Evolutionary conservation across 2,797 vertebrate genomes (phyloP), one percentile per base, ranked within the genome.

Genomic region (Hybognathus amarus): DNA sequence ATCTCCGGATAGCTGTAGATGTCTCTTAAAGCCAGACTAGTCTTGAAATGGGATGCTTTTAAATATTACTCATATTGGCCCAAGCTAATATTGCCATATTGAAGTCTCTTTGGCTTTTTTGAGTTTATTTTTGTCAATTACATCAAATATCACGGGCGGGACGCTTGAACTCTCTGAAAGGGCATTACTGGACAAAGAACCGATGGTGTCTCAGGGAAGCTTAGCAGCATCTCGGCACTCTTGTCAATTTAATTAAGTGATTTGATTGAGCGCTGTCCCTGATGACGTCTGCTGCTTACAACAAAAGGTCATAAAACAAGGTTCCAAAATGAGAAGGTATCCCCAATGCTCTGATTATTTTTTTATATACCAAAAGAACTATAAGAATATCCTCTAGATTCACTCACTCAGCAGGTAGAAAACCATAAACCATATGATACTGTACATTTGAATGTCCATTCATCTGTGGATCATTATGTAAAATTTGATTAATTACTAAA

Each of bases 11-110:
- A 63, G 84, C 87, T 47, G 67, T 87, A 80, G 85, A 84, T 87
- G 85, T 90, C 80, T 79, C 84, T 80, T 12, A 83, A 85, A 87
- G 89, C 90, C 83, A 61, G 20, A 79, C 33, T 63, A 36, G 79
- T 81, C 88, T 38, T 80, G 69, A 85, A 77, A 85, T 88, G 79
- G 89, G 89, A 86, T 85, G 90, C 89, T 64, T 85, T 88, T 90
- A 90, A 89, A 92, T 92, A 92, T 89, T 89, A 90, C 84, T 88
- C 87, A 84, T 89, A 83, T 71, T 82, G 83, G 82, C 87, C 86
- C 80, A 63, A 79, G 79, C 84, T 92, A 90, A 92, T 92, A 88
- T 47, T 79, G 5, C 79, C 71, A 63, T 92, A 89, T 91, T 92
- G 85, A 90, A 92, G 87, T 86, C 83, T 89, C 81, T 83, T 78